Evolutionary conservation across 2,888 invertebrate species (phyloP), one percentile per base, ranked within the genome.

Genomic region (Standfussiana lucernea): DNA sequence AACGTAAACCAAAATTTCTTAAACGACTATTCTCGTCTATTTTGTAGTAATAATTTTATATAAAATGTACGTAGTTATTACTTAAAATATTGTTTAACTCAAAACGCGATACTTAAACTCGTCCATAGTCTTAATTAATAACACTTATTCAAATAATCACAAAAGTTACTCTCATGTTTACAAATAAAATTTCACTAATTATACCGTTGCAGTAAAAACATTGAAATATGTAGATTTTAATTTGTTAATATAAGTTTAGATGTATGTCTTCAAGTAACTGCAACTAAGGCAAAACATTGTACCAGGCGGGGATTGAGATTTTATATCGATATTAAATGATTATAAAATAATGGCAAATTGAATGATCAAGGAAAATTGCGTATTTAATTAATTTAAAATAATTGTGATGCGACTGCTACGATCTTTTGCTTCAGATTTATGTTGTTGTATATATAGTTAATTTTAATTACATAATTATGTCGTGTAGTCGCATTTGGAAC

Each of bases 401-500:
- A 42, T 47, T 56, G 42, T 37, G 45, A 59, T 32, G 76, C 86
- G 83, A 84, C 85, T 88, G 89, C 77, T 91, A 89, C 88, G 86
- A 90, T 90, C 67, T 89, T 92, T 90, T 91, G 89, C 90, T 89
- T 89, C 73, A 78, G 81, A 86, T 85, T 85, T 74, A 81, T 81
- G 81, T 90, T 87, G 79, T 86, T 92, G 90, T 92, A 91, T 79
- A 90, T 90, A 80, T 82, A 88, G 88, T 76, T 83, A 72, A 87
- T 80, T 84, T 88, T 84, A 72, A 80, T 86, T 50, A 50, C 24
- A 50, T 85, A 88, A 64, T 74, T 68, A 72, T 85, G 86, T 81
- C 89, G 85, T 91, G 91, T 91, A 88, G 90, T 84, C 87, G 91
- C 89, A 91, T 93, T 92, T 93, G 93, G 91, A 86, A 83, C 64